Base-by-base conservation (phyloP, 2,797 vertebrate genomes). In the Rhodeus uyekii region DNA sequence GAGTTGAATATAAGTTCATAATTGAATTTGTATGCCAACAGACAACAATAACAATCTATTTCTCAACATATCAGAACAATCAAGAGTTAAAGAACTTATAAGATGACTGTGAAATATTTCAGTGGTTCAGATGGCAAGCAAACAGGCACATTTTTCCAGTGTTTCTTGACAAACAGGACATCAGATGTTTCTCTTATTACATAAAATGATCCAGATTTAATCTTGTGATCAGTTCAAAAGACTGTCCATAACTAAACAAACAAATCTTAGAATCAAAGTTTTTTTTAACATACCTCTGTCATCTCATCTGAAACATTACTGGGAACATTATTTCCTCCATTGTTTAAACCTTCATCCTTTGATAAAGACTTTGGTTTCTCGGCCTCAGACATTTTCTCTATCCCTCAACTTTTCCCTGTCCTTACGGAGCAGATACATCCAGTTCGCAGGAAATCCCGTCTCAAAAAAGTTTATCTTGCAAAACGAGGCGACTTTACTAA, bases 281-380 rank as follows among this genome's bases (percentile, higher is more conserved):
- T 16, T 2, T 48, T 29, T 29, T n/a, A 61, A 50, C 89, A 88
- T 83, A 92, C 93, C 89, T 92, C 90, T 74, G 80, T 86, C 78
- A 36, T 91, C 39, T 89, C 89, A 0, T 75, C 65, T 9, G 69
- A 36, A 76, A 53, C 27, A 19, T 83, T 44, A 8, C 65, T 84
- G 29, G 86, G 63, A 44, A 63, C 1, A 44, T 39, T 24, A 19
- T 80, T 87, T 24, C 84, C 88, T 75, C 89, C 90, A 83, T 89
- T 89, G 0, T 86, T 79, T 27, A 88, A 53, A 46, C n/a, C 85
- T 46, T 72, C 76, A 69, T 74, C 83, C 22, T 76, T 82, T 80
- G 84, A 80, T 78, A 87, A 61, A 42, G 76, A 22, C 24, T 85
- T 83, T 74, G 85, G 55, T 76, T 80, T 53, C 18, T 86, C 68